Conservation (phyloP, 2,888 invertebrate genomes). For the Melitaea athalia region DNA sequence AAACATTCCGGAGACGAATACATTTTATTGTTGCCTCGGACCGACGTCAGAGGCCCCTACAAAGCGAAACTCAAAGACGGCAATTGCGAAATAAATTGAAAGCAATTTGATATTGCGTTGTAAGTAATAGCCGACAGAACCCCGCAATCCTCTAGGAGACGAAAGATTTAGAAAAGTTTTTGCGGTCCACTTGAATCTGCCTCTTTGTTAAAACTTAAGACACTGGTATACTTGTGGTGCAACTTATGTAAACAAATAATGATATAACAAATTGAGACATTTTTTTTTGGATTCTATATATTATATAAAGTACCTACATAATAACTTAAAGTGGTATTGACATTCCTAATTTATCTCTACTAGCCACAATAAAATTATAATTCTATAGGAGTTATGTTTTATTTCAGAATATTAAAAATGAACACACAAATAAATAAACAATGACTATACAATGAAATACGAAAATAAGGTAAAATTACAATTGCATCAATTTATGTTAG, state of each 20-base stretch:
- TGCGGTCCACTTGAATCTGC: slow-evolving; percentile 35
- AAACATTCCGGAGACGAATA: slow-evolving; percentile 84
- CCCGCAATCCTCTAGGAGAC: slow-evolving; percentile 71
- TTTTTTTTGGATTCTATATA: neutral
- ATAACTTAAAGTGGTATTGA: no score
- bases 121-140: slow-evolving; percentile 81
- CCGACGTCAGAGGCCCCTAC: slow-evolving; percentile 82
- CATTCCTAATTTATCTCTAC: no score
- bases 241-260: slow-evolving; percentile 19
- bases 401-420: no score
- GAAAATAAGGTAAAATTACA: slow-evolving; percentile 7
- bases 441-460: slow-evolving; percentile 6
- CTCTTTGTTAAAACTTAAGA: slow-evolving; percentile 31
- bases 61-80: slow-evolving; percentile 83
- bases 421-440: no score
- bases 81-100: slow-evolving; percentile 83
- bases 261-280: slow-evolving; percentile 11
- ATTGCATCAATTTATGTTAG: neutral
- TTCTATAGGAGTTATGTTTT: no score
- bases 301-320: neutral
- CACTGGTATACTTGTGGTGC: slow-evolving; percentile 11
- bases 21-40: slow-evolving; percentile 83
- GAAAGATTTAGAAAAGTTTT: slow-evolving; percentile 35
- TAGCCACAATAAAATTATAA: no score
- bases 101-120: slow-evolving; percentile 83